These are phyloP conservation scores for Lasioglossum oenotherae DNA, from an alignment of 2,888 invertebrate genomes.

Conservation along the genomic window DNA sequence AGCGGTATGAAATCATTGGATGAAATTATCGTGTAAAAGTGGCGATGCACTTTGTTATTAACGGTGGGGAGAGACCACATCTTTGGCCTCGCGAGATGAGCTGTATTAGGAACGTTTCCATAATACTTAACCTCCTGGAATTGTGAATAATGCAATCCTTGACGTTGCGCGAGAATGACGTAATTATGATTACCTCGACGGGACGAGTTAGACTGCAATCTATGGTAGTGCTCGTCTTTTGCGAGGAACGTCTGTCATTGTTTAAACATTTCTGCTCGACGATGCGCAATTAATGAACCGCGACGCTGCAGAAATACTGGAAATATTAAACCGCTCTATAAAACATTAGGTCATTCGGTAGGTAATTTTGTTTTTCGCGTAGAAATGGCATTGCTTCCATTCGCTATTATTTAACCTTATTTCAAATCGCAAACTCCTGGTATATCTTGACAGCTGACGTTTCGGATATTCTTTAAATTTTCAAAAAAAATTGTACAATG, in stretches of 20 bases:
- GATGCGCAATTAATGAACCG: neutral
- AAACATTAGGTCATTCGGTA: neutral
- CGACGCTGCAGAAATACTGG: neutral
- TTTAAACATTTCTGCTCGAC: slow-evolving; percentile 1
- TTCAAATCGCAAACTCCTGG: too few species aligned
- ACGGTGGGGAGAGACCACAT: neutral
- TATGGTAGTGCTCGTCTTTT: slow-evolving; percentile 30
- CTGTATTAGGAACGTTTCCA: slow-evolving; percentile 38
- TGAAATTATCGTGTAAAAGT: neutral
- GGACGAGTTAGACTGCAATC: slow-evolving; percentile 40
- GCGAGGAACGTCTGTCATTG: neutral
- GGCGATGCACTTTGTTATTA: neutral
- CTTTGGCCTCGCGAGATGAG: slow-evolving; percentile 20
- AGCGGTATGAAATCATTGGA: neutral
- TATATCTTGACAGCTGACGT: too few species aligned
- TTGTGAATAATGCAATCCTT: slow-evolving; percentile 50
- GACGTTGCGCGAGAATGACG: slow-evolving; percentile 49
- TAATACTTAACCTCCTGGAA: slow-evolving; percentile 43
- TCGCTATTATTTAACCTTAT: too few species aligned
- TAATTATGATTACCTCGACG: slow-evolving; percentile 50
- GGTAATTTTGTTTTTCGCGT: too few species aligned
- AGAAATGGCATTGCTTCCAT: too few species aligned
- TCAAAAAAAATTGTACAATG: too few species aligned
- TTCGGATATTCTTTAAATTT: too few species aligned
- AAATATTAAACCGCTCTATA: neutral